Conservation (phyloP, 2,888 invertebrate species). For the Salpingus planirostris region DNA sequence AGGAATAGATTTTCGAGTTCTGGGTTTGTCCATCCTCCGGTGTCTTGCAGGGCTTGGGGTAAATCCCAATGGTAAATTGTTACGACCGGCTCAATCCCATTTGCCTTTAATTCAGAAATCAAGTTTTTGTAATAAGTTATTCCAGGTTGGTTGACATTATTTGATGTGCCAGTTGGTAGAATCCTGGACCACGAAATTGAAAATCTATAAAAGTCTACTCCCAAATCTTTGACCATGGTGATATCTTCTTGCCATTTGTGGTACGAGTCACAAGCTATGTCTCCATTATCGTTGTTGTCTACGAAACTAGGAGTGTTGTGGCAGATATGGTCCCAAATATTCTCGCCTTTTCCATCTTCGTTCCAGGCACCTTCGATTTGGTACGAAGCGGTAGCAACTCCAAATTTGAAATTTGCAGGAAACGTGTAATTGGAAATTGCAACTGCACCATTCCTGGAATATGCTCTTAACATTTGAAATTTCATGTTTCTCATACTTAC, state of each 20-base stretch:
- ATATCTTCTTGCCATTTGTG: conserved; percentile 55
- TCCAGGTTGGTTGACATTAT: conserved; percentile 55
- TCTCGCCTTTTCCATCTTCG: conserved; percentile 47
- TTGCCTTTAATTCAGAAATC: conserved; percentile 55
- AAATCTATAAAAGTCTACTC: conserved; percentile 47
- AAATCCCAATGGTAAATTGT: conserved; percentile 35
- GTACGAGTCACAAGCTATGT: conserved; percentile 57
- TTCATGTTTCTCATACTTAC: too few species aligned
- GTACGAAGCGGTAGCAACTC: conserved; percentile 22
- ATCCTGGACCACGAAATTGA: conserved; percentile 28
- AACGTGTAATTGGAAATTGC: conserved; percentile 27
- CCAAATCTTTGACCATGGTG: conserved; percentile 46
- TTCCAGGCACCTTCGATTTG: conserved; percentile 28
- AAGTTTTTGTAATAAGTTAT: conserved; percentile 66
- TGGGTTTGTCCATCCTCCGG: conserved; percentile 53
- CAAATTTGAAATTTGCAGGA: conserved; percentile 22
- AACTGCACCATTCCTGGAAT: background rate
- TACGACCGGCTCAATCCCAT: conserved; percentile 46
- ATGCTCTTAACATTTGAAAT: too few species aligned
- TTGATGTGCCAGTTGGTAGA: conserved; percentile 49
- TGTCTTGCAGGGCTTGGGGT: conserved; percentile 39
- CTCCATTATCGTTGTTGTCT: conserved; percentile 47
- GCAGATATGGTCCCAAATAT: conserved; percentile 60
- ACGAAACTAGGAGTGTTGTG: conserved; percentile 45
- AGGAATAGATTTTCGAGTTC: conserved; percentile 46